phyloP scores from a whole-genome alignment of 2,888 invertebrate species.

The Phaedon cochleariae region DNA sequence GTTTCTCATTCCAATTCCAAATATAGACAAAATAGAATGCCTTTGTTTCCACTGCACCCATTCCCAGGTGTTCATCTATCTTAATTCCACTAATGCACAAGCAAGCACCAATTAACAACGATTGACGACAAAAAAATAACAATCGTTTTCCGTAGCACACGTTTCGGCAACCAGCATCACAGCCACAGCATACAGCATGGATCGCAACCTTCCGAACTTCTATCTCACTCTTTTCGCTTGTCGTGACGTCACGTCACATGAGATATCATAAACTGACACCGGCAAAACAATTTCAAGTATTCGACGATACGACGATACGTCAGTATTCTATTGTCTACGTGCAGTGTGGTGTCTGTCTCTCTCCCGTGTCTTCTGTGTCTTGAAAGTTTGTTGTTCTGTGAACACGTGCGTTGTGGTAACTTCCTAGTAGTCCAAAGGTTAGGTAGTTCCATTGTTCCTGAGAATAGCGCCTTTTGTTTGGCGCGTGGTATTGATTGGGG shows the following conservation, averaged over 20 bases:
- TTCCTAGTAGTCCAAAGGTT: constrained; percentile 29
- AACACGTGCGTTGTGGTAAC: constrained; percentile 31
- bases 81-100: constrained; percentile 1
- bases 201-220: not conserved
- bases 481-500: not conserved
- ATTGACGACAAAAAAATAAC: not conserved
- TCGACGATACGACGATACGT: constrained; percentile 56
- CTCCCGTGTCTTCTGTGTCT: constrained; percentile 28
- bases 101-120: not conserved
- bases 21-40: constrained; percentile 26
- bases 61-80: constrained; percentile 23
- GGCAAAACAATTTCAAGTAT: constrained; percentile 59
- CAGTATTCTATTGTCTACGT: constrained; percentile 51
- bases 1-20: constrained; percentile 3
- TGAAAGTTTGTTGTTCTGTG: constrained; percentile 29
- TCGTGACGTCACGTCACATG: constrained; percentile 60
- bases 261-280: constrained; percentile 54
- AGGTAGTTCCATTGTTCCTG: constrained; percentile 24
- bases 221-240: constrained; percentile 18
- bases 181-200: too few relatives aligned
- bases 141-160: not conserved
- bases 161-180: constrained; percentile 14
- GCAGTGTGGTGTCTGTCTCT: constrained; percentile 22
- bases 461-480: constrained; percentile 21
- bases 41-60: constrained; percentile 15